phyloP scores from a whole-genome alignment of 2,888 invertebrate species.

The Proisotoma minuta region DNA sequence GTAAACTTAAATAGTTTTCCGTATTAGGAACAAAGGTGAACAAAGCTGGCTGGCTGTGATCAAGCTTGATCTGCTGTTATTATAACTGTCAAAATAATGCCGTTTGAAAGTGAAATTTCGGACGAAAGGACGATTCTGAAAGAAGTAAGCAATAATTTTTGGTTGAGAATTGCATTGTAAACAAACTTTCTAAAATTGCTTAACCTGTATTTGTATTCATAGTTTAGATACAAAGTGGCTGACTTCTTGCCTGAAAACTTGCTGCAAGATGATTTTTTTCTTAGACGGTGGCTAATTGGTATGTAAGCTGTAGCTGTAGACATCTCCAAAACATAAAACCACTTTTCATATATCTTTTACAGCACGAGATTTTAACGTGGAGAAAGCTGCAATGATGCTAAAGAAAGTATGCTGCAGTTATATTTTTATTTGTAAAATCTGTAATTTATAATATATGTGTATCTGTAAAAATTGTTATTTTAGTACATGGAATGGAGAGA shows the following conservation, averaged over 20 bases:
- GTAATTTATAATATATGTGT: neutral
- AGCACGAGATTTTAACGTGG: constrained; percentile 31
- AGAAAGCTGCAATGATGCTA: constrained; percentile 25
- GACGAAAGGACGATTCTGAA: too few species aligned
- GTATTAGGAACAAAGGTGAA: too few species aligned
- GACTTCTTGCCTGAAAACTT: constrained; percentile 15
- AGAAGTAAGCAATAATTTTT: neutral
- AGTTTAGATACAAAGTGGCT: constrained; percentile 24
- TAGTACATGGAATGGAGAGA: constrained; percentile 30
- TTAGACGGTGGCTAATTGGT: constrained; percentile 33
- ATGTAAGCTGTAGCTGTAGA: neutral
- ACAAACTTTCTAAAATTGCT: neutral
- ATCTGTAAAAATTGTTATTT: constrained; percentile 5
- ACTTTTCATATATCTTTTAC: neutral
- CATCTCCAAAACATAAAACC: neutral
- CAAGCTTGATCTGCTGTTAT: too few species aligned
- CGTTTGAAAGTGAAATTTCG: too few species aligned
- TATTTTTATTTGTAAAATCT: neutral
- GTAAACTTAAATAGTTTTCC: too few species aligned
- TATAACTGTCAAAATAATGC: too few species aligned
- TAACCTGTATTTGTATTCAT: neutral
- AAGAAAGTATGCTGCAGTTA: constrained; percentile 21
- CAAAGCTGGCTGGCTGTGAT: too few species aligned
- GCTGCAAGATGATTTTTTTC: constrained; percentile 21
- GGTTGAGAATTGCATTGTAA: neutral